A percentile compares a stretch with the other conserved stretches of the same genome.
Evolutionary conservation across 1,140 invertebrate genomes (phyloP).

Genomic region (Leptinotarsa texana): DNA sequence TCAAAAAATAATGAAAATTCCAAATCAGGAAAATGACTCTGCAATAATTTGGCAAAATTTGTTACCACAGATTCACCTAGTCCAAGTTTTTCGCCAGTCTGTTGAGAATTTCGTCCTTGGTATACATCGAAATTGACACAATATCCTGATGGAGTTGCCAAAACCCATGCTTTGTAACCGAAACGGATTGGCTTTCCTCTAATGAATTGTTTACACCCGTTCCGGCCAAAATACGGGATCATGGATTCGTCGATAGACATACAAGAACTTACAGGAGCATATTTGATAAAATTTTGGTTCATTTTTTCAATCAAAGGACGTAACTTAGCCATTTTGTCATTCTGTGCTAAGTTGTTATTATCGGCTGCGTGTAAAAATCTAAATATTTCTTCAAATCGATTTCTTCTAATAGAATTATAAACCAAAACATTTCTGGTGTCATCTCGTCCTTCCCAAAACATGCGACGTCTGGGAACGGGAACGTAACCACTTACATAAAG

Average conservation of each 20-base stretch:
- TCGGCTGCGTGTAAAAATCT: conserved; percentile 9
- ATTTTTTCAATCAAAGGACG: background rate
- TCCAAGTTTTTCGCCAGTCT: background rate
- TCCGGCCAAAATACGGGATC: conserved; percentile 5
- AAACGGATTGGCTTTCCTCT: background rate
- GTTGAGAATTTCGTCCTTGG: conserved; percentile 7
- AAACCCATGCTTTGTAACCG: background rate
- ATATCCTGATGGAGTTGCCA: background rate
- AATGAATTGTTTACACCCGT: conserved; percentile 3
- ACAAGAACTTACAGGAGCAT: background rate
- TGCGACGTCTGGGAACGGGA: conserved; percentile 8
- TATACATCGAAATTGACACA: background rate
- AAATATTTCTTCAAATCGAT: conserved; percentile 20
- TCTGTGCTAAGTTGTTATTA: background rate
- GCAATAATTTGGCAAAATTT: background rate
- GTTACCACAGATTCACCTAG: background rate
- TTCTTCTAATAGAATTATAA: background rate
- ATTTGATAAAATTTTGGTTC: conserved; percentile 14
- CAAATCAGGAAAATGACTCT: background rate
- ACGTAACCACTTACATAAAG: conserved; percentile 19
- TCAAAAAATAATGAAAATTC: background rate
- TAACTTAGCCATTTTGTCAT: conserved; percentile 13
- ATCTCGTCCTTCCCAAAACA: conserved; percentile 18
- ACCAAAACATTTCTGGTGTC: background rate
- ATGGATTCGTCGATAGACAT: background rate